phyloP scores from a whole-genome alignment of 2,888 invertebrate genomes.

The Prosapia bicincta region DNA sequence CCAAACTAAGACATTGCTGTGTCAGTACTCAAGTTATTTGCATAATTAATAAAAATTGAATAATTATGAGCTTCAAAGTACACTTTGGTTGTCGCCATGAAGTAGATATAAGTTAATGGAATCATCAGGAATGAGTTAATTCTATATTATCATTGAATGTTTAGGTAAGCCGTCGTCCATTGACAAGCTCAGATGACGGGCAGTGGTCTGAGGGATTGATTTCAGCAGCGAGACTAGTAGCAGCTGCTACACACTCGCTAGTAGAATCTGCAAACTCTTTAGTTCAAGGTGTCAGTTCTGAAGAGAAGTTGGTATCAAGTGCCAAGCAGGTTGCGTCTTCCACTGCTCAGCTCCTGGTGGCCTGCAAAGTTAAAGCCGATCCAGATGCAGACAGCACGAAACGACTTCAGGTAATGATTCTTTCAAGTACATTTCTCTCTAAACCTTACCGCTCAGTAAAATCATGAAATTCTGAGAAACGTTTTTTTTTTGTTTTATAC shows the following conservation, averaged over 20 bases:
- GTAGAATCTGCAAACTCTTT: constrained; percentile 98
- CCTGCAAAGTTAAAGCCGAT: constrained; percentile 97
- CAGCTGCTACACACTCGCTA: constrained; percentile 95
- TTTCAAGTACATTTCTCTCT: no score
- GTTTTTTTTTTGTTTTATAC: no score
- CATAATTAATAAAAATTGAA: no score
- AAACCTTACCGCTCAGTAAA: no score
- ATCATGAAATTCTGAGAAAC: no score
- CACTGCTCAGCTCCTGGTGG: constrained; percentile 95
- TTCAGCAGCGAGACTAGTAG: constrained; percentile 92
- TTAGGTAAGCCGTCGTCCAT: constrained; percentile 66
- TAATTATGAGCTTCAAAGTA: no score
- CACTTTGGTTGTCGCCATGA: no score
- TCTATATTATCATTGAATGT: no score
- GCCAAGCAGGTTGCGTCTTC: constrained; percentile 96
- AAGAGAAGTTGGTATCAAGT: constrained; percentile 94
- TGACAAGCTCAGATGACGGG: constrained; percentile 88
- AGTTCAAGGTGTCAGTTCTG: constrained; percentile 87
- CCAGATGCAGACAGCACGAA: constrained; percentile 91
- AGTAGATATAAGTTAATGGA: no score
- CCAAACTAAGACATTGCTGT: no score
- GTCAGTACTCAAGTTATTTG: no score
- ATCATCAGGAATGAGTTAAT: no score
- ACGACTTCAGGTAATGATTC: constrained; percentile 63
- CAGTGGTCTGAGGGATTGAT: constrained; percentile 98